phyloP scores from a whole-genome alignment of 2,888 invertebrate genomes.

The Cephus pygmeus region DNA sequence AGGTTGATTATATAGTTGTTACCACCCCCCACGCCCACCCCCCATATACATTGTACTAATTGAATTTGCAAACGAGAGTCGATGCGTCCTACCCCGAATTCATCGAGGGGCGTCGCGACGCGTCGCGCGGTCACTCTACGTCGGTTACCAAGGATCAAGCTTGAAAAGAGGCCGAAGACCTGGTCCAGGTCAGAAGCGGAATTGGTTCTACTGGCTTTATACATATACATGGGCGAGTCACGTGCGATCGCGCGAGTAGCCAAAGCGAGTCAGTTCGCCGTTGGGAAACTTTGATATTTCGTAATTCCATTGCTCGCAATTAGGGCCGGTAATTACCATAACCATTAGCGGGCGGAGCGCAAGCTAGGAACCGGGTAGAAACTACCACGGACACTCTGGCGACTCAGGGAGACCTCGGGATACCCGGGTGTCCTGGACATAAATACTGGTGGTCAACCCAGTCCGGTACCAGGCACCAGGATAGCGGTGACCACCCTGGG shows the following conservation, averaged over 20 bases:
- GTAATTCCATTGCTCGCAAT: conserved; percentile 66
- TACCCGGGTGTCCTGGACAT: conserved; percentile 49
- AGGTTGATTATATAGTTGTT: conserved; percentile 1
- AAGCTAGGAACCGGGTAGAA: conserved; percentile 30
- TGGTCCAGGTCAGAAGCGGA: neutral
- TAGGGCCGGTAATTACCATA: conserved; percentile 66
- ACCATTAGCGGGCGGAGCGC: conserved; percentile 59
- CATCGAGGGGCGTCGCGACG: neutral
- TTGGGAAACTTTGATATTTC: conserved; percentile 63
- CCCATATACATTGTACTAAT: conserved; percentile 42
- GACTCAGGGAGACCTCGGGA: conserved; percentile 48
- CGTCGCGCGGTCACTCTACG: neutral
- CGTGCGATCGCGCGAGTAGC: conserved; percentile 9
- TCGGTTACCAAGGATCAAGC: neutral
- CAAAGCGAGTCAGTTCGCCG: conserved; percentile 22
- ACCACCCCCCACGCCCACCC: neutral
- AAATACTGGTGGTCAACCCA: conserved; percentile 62
- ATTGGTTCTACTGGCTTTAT: neutral
- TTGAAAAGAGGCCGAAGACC: neutral
- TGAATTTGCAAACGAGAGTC: conserved; percentile 41
- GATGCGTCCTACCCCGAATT: neutral
- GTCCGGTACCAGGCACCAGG: conserved; percentile 33
- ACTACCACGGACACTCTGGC: conserved; percentile 29
- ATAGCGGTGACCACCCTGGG: conserved; percentile 46
- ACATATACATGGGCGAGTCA: neutral